These are phyloP conservation scores for Diplodus sargus DNA, from an alignment of 2,797 vertebrate genomes.

Conservation along the genomic window DNA sequence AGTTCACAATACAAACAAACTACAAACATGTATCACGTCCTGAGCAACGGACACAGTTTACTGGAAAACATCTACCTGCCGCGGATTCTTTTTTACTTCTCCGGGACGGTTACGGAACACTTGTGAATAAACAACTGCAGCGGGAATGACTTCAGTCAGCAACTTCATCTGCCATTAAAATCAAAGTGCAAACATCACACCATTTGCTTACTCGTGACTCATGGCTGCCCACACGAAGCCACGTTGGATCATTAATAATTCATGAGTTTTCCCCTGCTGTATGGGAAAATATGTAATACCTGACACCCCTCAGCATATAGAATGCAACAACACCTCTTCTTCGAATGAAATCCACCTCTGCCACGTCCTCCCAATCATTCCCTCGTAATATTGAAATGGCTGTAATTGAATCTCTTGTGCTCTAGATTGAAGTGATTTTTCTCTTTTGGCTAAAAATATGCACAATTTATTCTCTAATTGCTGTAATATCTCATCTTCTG, in stretches of 20 bases:
- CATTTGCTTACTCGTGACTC: conserved; percentile 18
- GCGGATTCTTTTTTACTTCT: neutral
- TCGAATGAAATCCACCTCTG: neutral
- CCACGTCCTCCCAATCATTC: neutral
- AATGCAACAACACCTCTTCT: conserved; percentile 4
- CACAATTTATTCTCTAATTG: neutral
- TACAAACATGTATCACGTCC: conserved; percentile 11
- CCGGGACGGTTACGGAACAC: neutral
- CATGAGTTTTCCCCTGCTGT: conserved; percentile 11
- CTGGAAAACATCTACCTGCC: neutral
- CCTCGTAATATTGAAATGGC: neutral
- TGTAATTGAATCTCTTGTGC: neutral
- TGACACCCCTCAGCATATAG: neutral
- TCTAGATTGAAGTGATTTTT: too few species aligned
- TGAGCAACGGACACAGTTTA: neutral
- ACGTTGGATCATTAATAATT: conserved; percentile 15
- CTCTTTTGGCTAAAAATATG: neutral
- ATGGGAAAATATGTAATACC: neutral
- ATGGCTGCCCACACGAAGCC: neutral
- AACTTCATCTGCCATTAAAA: conserved; percentile 15
- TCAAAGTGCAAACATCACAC: conserved; percentile 5
- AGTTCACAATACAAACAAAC: conserved; percentile 14
- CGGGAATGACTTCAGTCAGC: neutral
- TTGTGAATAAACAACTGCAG: neutral
- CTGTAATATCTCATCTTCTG: conserved; percentile 7